Conservation (phyloP, 1,140 invertebrate genomes). For the Rhizoglyphus robini region DNA sequence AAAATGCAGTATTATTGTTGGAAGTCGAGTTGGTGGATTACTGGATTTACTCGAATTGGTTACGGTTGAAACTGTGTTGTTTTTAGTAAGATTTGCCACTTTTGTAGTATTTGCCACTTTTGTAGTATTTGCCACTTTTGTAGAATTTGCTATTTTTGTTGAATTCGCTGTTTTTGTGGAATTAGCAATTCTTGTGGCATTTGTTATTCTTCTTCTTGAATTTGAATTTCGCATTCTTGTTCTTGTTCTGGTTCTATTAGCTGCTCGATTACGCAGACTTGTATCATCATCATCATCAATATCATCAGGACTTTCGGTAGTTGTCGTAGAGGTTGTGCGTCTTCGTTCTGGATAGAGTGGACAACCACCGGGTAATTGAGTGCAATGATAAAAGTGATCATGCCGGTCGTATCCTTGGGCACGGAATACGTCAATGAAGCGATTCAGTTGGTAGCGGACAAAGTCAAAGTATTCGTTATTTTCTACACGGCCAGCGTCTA, state of each 20-base stretch:
- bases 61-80: too few relatives aligned
- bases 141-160: too few relatives aligned
- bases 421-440: constrained; percentile 10
- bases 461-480: neutral
- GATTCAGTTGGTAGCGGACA: constrained; percentile 7
- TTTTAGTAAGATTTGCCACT: too few relatives aligned
- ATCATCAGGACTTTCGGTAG: neutral
- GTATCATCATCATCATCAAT: neutral
- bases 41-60: too few relatives aligned
- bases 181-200: too few relatives aligned
- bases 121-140: too few relatives aligned
- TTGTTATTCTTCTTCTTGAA: neutral
- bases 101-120: too few relatives aligned
- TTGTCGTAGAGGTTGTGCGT: neutral
- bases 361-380: neutral
- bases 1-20: too few relatives aligned
- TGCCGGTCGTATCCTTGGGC: neutral
- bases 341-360: neutral
- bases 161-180: too few relatives aligned
- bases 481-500: neutral
- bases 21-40: too few relatives aligned
- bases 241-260: neutral
- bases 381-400: constrained; percentile 9
- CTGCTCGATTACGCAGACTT: neutral
- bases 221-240: neutral